Evolutionary conservation across 2,888 invertebrate species (phyloP).

Genomic region (Hirtodrosophila histrioides): DNA sequence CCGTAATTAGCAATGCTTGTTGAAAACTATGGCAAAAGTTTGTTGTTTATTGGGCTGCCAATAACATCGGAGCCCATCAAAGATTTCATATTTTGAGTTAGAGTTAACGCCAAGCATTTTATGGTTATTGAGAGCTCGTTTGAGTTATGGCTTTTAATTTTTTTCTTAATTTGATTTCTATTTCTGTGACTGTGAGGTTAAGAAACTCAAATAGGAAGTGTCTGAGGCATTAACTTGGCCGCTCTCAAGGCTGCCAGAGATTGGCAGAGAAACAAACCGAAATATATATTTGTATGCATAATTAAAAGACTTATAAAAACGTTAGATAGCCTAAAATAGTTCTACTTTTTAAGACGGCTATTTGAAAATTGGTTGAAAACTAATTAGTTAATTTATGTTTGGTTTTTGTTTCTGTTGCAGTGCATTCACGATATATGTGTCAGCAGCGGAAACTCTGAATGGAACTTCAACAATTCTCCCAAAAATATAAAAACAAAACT

Average conservation of each 20-base stretch:
- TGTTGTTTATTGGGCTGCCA: neutral
- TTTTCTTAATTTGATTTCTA: conserved; percentile 15
- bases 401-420: conserved; percentile 27
- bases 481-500: conserved; percentile 1
- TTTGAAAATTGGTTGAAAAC: neutral
- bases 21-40: conserved; percentile 17
- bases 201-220: conserved; percentile 71
- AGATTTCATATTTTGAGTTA: neutral
- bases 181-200: conserved; percentile 54
- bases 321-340: neutral
- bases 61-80: conserved; percentile 20
- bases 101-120: conserved; percentile 21
- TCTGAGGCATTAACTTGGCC: conserved; percentile 27
- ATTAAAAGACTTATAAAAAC: conserved; percentile 22
- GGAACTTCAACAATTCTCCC: conserved; percentile 29
- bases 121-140: conserved; percentile 23
- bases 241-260: conserved; percentile 46
- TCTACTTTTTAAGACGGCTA: neutral
- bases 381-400: conserved; percentile 10
- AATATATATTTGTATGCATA: conserved; percentile 4
- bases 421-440: conserved; percentile 24
- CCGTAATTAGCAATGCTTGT: conserved; percentile 6
- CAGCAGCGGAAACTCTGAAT: conserved; percentile 19
- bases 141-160: conserved; percentile 35
- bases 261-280: conserved; percentile 8